Evolutionary conservation across 2,113 vertebrate species (phyloP), one percentile per base, ranked within the genome.

Genomic region (Alosa alosa): DNA sequence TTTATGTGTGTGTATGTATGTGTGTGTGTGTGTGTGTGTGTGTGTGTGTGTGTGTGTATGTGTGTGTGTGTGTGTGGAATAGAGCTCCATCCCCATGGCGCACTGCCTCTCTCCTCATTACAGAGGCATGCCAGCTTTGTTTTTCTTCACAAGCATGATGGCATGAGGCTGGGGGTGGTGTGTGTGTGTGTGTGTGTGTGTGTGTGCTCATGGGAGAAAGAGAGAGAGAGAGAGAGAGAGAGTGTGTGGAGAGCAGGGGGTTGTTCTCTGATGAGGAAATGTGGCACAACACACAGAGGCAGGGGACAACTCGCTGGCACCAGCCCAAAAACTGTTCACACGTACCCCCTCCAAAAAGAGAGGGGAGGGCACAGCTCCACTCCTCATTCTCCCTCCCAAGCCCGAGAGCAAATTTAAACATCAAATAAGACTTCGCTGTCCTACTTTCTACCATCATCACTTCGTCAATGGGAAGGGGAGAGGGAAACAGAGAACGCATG

Each of bases 111-210:
- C 89, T 90, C 92, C 93, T 95, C 94, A 95, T 95, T 95, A 95
- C 93, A 93, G 93, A 95, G 93, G 93, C 91, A 92, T 93, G 95
- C 94, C 94, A 94, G 94, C 94, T 95, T 95, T 95, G 95, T 95
- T 95, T 95, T 94, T 89, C 93, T 91, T 92, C 93, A 91, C 83
- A 89, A 87, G 90, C 90, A 92, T 95, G 94, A 95, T 94, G 93
- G 89, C 91, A 93, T 86, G 81, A 92, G 92, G 90, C 89, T 91
- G 92, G 86, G 89, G 88, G 89, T 86, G 83, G 64, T 72, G 25
- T 68, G 64, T 68, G 64, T 68, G 64, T 68, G 64, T 31, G 64
- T 25, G 64, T 31, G 22, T 68, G 22, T 72, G 31, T 13, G 25
- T 72, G 64, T 72, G 64, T 31, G 64, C 10, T 7, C 36, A 6